These are phyloP conservation scores for Lamellibrachia luymesi DNA, from an alignment of 1,140 invertebrate genomes.

Conservation along the genomic window DNA sequence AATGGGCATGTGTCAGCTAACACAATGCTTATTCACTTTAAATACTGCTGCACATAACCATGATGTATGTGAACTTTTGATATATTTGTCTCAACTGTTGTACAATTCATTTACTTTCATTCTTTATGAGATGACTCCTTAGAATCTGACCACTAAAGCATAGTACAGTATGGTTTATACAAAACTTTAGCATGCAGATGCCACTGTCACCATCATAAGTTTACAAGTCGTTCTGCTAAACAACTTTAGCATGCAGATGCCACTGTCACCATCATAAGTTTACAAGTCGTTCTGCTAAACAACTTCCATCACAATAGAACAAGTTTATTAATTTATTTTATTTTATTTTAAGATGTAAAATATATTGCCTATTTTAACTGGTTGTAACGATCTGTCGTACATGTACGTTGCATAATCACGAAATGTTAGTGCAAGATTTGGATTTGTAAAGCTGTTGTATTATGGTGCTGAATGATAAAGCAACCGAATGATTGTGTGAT, in stretches of 20 bases:
- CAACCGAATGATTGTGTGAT: background rate
- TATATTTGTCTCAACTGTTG: background rate
- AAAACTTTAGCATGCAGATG: background rate
- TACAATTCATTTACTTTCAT: background rate
- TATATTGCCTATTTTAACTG: background rate
- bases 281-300: too few species aligned
- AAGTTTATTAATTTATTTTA: background rate
- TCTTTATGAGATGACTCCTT: background rate
- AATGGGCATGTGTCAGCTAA: background rate
- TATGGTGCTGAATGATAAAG: background rate
- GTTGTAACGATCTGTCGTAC: background rate
- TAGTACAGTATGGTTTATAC: too few species aligned
- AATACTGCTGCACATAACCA: background rate
- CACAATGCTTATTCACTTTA: background rate
- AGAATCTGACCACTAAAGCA: background rate
- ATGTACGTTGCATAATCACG: background rate
- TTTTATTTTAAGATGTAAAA: background rate
- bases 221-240: too few species aligned
- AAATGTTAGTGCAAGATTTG: background rate
- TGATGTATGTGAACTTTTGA: background rate
- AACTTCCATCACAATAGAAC: background rate
- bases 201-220: background rate
- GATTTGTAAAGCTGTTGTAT: background rate
- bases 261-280: background rate
- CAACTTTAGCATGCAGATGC: background rate